Conservation (phyloP, 1,140 invertebrate genomes). For the Globodera rostochiensis region DNA sequence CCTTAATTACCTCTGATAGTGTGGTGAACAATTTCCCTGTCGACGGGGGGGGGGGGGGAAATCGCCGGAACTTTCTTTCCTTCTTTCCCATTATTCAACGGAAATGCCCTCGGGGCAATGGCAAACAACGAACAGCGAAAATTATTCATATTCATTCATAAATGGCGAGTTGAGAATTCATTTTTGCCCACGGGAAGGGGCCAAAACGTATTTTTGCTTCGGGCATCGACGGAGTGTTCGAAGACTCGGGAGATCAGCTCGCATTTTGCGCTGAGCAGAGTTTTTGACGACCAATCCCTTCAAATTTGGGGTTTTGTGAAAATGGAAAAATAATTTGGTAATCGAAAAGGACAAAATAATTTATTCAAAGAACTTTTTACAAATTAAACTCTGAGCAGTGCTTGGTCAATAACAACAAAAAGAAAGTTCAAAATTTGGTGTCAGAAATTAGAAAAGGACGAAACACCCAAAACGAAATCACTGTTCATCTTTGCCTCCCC, state of each 20-base stretch:
- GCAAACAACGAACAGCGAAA: background rate
- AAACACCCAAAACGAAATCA: background rate
- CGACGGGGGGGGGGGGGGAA: background rate
- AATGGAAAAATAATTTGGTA: too few relatives aligned
- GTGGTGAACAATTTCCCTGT: background rate
- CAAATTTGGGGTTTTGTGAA: too few relatives aligned
- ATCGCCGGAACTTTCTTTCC: background rate
- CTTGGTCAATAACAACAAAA: too few relatives aligned
- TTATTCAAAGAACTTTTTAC: too few relatives aligned
- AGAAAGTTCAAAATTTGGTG: background rate
- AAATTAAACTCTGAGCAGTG: too few relatives aligned
- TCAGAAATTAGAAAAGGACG: background rate
- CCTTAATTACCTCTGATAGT: background rate
- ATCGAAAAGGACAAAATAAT: too few relatives aligned
- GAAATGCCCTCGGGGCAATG: slow-evolving; percentile 2
- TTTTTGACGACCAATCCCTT: too few relatives aligned
- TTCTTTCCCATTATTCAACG: background rate
- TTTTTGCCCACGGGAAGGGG: background rate
- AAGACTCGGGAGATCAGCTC: background rate
- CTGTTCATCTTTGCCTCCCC: background rate
- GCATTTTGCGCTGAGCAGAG: background rate
- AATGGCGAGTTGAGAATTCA: background rate
- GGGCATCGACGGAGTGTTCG: background rate
- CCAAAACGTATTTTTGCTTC: background rate
- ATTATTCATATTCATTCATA: background rate